Evolutionary conservation across 2,888 invertebrate genomes (phyloP).

Genomic region (Cryptops parisi): DNA sequence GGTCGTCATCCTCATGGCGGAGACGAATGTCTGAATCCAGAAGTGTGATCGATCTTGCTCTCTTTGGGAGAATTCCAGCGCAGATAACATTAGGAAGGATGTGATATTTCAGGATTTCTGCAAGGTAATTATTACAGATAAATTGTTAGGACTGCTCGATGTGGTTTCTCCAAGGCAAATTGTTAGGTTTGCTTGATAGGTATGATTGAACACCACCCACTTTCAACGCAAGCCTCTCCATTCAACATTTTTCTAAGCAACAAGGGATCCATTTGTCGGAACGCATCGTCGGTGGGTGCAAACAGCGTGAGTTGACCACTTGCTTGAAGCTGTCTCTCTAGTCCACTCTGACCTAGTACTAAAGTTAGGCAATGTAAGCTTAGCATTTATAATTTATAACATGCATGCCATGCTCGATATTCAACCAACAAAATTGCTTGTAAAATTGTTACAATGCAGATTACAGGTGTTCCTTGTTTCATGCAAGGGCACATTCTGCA

Average conservation of each 20-base stretch:
- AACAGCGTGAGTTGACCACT: slow-evolving; percentile 37
- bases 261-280: slow-evolving; percentile 37
- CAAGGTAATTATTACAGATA: no score
- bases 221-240: slow-evolving; percentile 44
- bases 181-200: no score
- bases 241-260: slow-evolving; percentile 40
- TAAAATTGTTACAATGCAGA: no score
- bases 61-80: slow-evolving; percentile 43
- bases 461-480: no score
- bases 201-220: slow-evolving; percentile 38
- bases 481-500: no score
- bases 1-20: slow-evolving; percentile 36
- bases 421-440: no score
- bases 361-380: background rate
- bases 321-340: background rate
- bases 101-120: slow-evolving; percentile 51
- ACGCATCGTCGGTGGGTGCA: slow-evolving; percentile 50
- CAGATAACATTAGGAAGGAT: slow-evolving; percentile 51
- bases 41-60: slow-evolving; percentile 39
- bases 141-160: no score
- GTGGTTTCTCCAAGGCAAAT: background rate
- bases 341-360: background rate
- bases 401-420: no score
- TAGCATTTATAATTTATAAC: no score
- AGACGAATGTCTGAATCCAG: slow-evolving; percentile 36